These are phyloP conservation scores for Nemurella pictetii DNA, from an alignment of 2,888 invertebrate species.

Conservation along the genomic window DNA sequence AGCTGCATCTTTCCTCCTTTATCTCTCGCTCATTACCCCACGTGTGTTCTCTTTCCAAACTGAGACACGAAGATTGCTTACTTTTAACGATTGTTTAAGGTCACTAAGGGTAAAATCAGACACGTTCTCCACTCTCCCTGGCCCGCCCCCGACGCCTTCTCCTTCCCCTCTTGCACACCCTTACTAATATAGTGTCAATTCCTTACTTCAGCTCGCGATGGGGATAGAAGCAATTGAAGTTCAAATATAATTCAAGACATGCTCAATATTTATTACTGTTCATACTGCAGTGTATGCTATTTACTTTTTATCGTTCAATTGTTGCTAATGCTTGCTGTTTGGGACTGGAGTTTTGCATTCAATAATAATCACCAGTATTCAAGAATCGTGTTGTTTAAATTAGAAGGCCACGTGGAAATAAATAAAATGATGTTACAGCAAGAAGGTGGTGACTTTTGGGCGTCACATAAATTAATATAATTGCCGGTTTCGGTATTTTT, in stretches of 20 bases:
- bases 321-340: no score
- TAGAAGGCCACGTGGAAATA: not conserved
- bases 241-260: no score
- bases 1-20: constrained; percentile 2
- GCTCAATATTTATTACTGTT: no score
- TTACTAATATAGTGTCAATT: not conserved
- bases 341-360: no score
- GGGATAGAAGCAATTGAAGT: no score
- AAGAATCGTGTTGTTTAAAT: not conserved
- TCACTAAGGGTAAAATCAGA: constrained; percentile 10
- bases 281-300: no score
- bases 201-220: no score
- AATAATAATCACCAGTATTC: not conserved
- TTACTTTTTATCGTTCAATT: no score
- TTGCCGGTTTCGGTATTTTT: not conserved
- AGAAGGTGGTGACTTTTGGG: not conserved
- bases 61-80: constrained; percentile 38
- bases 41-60: not conserved
- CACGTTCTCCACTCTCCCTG: constrained; percentile 2
- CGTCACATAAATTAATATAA: not conserved
- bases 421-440: not conserved
- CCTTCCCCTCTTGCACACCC: constrained; percentile 14
- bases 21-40: not conserved
- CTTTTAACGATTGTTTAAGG: constrained; percentile 41
- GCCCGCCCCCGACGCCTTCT: no score